phyloP scores from a whole-genome alignment of 2,797 vertebrate species.

The Diglossa cyanea region DNA sequence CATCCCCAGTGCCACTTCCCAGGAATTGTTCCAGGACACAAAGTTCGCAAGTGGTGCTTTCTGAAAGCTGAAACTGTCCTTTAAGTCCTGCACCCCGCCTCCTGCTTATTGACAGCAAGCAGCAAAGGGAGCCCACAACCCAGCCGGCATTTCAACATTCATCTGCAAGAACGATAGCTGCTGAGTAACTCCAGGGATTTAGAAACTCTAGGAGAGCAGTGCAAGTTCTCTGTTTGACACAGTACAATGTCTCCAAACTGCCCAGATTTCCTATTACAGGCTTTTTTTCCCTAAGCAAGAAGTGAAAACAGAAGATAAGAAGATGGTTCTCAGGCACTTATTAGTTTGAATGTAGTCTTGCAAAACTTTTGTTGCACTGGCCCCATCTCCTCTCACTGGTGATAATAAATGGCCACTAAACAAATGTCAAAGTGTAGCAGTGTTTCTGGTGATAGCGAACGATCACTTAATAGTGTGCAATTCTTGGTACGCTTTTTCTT shows the following conservation, averaged over 20 bases:
- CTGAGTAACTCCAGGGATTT: neutral
- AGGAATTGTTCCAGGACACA: neutral
- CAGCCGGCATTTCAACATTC: neutral
- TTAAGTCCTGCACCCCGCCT: neutral
- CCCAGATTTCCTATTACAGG: neutral
- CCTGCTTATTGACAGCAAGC: neutral
- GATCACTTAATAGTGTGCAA: neutral
- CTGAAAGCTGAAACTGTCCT: neutral
- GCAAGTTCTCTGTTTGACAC: neutral
- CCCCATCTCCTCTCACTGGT: neutral
- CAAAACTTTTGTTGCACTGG: neutral
- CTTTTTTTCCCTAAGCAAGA: neutral
- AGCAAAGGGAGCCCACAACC: neutral
- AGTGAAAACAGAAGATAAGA: neutral
- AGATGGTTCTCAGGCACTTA: neutral
- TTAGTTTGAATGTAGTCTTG: neutral
- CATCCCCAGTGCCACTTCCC: neutral
- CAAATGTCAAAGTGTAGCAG: neutral
- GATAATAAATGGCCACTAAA: neutral
- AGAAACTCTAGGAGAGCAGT: neutral
- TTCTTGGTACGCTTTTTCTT: accelerated
- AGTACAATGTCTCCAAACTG: neutral
- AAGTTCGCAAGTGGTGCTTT: neutral
- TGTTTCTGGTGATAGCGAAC: neutral
- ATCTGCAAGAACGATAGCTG: neutral